Evolutionary conservation across 1,140 invertebrate species (phyloP), one percentile per base, ranked within the genome.

Genomic region (Pogonognathellus flavescens): DNA sequence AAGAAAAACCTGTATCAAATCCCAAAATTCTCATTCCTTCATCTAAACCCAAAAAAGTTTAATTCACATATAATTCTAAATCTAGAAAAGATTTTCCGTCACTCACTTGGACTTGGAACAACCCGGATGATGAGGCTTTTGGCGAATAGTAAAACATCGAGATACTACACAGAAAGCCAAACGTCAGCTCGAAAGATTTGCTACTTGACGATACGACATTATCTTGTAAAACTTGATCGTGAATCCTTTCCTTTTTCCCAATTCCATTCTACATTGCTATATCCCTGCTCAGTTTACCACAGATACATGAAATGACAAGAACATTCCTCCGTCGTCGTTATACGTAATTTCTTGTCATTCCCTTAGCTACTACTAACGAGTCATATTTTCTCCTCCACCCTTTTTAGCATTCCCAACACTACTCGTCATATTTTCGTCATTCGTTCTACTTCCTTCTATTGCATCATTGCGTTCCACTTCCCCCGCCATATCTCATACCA

Each of bases 371-470:
- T 14, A 11, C 11, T 25, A 13, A 18, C 31, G 31, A 41, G 31
- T 41, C 31, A 41, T 41, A 41, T 41, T 41, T 41, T 6, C 59
- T 60, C 18, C 59, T 5, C 22, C 22, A 4, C 25, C 62, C 9
- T 22, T 60, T 60, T 60, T 60, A 60, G 22, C 59, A 60, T 60
- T n/a, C 62, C 25, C 20, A 31, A 10, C 62, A 66, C 13, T 13
- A 66, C 60, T 66, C 60, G 60, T 66, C 60, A 66, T 66, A 66
- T 66, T 66, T 66, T 55, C 53, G 11, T 55, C 53, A 25, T 66
- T 20, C 22, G 11, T 66, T 66, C 25, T 25, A 66, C 20, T 66
- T 66, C 62, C 10, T 66, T 25, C 20, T 25, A 66, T 66, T 66
- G 62, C 62, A 66, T 66, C 31, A 41, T 41, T 41, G 31, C 31